Evolutionary conservation across 92 coral and sea anemone species (phyloP).

Genomic region (Ricordea florida): DNA sequence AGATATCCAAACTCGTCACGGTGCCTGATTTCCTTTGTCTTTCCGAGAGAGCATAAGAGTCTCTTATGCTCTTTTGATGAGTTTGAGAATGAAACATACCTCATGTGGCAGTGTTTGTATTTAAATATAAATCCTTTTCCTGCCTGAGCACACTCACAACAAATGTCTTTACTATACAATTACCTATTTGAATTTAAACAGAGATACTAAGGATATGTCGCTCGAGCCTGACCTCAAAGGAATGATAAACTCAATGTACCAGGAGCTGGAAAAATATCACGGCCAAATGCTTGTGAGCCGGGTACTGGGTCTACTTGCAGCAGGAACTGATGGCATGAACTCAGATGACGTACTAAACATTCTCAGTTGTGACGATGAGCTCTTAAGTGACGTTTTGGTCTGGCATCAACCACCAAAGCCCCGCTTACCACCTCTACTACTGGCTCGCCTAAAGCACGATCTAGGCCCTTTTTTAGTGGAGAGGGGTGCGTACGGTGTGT

Average conservation of each 20-base stretch:
- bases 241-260: constrained; percentile 59
- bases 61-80: too few relatives aligned
- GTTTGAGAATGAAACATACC: too few relatives aligned
- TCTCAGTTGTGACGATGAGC: constrained; percentile 60
- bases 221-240: constrained; percentile 47
- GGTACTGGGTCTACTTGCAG: constrained; percentile 55
- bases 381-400: constrained; percentile 51
- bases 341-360: constrained; percentile 54
- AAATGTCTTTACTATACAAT: too few relatives aligned
- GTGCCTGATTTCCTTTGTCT: too few relatives aligned
- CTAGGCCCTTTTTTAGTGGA: constrained; percentile 69
- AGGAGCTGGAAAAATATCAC: constrained; percentile 65
- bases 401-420: constrained; percentile 74
- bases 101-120: too few relatives aligned
- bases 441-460: constrained; percentile 59
- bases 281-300: constrained; percentile 47
- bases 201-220: constrained; percentile 15
- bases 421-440: constrained; percentile 59
- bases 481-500: constrained; percentile 68
- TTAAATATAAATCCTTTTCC: too few relatives aligned
- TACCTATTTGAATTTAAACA: not conserved
- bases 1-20: too few relatives aligned
- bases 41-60: too few relatives aligned
- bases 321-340: constrained; percentile 63
- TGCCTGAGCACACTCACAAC: too few relatives aligned